These are phyloP conservation scores for Eudyptes chrysolophus DNA, from an alignment of 2,113 vertebrate species.

Conservation along the genomic window DNA sequence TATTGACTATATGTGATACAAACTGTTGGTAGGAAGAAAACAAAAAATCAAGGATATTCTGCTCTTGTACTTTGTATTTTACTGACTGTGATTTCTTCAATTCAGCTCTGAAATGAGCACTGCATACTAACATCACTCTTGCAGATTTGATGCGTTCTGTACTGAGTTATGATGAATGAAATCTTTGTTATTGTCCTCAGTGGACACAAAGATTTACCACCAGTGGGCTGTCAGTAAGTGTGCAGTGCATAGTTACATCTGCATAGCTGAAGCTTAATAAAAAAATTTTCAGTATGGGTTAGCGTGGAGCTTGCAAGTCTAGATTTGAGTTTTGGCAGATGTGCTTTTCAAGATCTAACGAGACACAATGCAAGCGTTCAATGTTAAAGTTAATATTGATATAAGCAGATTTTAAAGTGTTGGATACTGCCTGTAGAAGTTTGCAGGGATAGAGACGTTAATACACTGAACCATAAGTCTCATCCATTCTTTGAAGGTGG, in stretches of 20 bases:
- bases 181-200: not conserved
- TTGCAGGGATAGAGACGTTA: rapidly evolving
- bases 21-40: not conserved
- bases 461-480: not conserved
- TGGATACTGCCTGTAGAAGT: not conserved
- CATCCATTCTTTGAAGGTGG: not conserved
- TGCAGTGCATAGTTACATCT: not conserved
- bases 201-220: not conserved
- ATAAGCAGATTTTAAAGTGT: not conserved
- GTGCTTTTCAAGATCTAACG: not conserved
- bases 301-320: not conserved
- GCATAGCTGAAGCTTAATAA: not conserved
- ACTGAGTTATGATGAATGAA: rapidly evolving
- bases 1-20: not conserved
- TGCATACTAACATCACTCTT: not conserved
- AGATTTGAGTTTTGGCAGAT: not conserved
- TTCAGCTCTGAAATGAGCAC: not conserved
- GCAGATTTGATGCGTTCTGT: not conserved
- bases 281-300: not conserved
- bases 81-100: not conserved
- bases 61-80: not conserved
- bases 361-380: not conserved
- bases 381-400: not conserved
- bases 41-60: not conserved
- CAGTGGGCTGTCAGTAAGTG: not conserved